Base-by-base conservation (phyloP, 2,797 vertebrate genomes). In the Lagodon rhomboides region DNA sequence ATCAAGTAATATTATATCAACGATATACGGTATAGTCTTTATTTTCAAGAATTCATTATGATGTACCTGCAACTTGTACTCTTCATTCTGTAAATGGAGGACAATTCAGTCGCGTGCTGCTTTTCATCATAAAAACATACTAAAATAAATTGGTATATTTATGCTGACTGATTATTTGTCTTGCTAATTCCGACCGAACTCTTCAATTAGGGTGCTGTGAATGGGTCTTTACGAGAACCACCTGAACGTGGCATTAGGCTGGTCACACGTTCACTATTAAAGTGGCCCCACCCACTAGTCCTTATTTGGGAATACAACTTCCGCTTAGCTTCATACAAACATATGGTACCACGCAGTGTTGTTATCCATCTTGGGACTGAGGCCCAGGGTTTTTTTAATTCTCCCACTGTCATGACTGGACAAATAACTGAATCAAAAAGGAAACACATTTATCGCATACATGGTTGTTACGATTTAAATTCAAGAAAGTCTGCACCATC, bases 251-350 rank as follows among this genome's bases (percentile, higher is more conserved):
- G 0, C 92, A 89, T 80, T 25, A 56, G 0, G 0, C 1, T 46
- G 66, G 89, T 92, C 93, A 91, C 87, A 87, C 87, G n/a, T 83
- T 91, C 50, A 34, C 44, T 73, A 88, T 93, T 89, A 90, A 47
- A 0, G 1, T 49, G 27, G 67, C 8, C 5, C 78, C 92, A 12
- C 94, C 94, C 69, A 87, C 84, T 4, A 6, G 16, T 54, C 76
- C 77, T 68, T 73, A 73, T 79, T 13, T 63, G 51, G 74, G 2
- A 5, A 47, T 3, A 2, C 1, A 5, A 55, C 70, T 83, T 86
- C 89, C 73, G 83, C 13, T 27, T 23, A 38, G 41, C 30, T 47
- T 67, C 27, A 54, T 12, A 49, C 11, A 54, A 11, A 38, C 10
- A 15, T 4, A 18, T 9, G 4, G 17, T 20, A 17, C 27, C n/a